Base-by-base conservation (phyloP, 2,888 invertebrate species). In the Rhingia rostrata region DNA sequence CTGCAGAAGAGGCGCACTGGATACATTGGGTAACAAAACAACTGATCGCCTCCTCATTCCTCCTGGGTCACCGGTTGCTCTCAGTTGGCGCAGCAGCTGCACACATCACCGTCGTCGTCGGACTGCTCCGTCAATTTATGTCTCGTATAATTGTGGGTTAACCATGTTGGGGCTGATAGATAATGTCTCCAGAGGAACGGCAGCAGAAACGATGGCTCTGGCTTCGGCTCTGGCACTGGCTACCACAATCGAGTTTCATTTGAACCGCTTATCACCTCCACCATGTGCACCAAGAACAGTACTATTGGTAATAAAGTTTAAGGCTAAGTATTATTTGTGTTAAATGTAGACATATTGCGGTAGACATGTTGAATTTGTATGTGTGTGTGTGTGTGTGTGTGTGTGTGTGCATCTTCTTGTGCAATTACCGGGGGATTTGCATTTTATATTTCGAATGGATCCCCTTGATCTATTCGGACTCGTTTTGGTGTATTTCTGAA, bases 281-380 rank as follows among this genome's bases (percentile, higher is more conserved):
- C 60, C 35, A 6, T 41, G 32, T 47, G 53, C 53, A 61, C 41
- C 61, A 72, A 47, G 47, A 64, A 47, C 37, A 22, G 6, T 47
- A n/a, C 58, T 47, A 72, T 72, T 64, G 77, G 60, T 82, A 66
- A 82, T 82, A 77, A 77, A 82, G 60, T 82, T 82, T 77, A 72
- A 60, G 41, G 54, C 67, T 69, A 75, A 70, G 63, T 43, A 61
- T 56, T 58, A 67, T 56, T 39, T 63, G 56, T 69, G 64, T 33
- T 61, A 61, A 74, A 67, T 47, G 61, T 33, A 43, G 53, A 53
- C 61, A 43, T 79, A 79, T 72, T 77, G 60, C 60, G 53, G 54
- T 63, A 33, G 54, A 45, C 5, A 41, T 41, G 22, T 49, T 41
- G 30, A 39, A 5, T 70, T 10, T 49, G 10, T 3, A 10, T 9